Percentiles rank a stretch among this genome's conserved stretches.
Conservation (phyloP, 2,113 vertebrate species). For the Sander vitreus region DNA sequence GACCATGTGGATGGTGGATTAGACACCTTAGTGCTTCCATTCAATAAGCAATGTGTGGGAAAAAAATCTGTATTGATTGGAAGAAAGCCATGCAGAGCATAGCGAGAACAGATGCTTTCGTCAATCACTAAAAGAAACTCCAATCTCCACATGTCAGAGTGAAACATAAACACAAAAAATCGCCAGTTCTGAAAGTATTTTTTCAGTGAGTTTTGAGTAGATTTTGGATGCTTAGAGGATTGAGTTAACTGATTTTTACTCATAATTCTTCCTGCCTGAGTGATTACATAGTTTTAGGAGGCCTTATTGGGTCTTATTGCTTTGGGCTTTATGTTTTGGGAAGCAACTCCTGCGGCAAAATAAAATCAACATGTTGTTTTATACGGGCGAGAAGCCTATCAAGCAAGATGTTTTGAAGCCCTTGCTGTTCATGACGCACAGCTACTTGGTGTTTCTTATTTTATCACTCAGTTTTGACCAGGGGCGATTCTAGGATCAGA, state of each 20-base stretch:
- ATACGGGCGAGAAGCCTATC: neutral
- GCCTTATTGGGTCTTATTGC: neutral
- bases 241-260: neutral
- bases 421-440: neutral
- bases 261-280: neutral
- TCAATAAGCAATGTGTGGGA: slow-evolving; percentile 6
- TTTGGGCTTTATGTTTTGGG: neutral
- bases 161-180: neutral
- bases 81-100: neutral
- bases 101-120: slow-evolving; percentile 20
- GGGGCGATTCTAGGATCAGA: no score
- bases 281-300: neutral
- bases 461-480: neutral
- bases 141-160: neutral
- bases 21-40: slow-evolving; percentile 16
- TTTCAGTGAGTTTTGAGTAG: neutral
- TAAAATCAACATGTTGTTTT: slow-evolving; percentile 5
- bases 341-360: neutral
- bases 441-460: neutral
- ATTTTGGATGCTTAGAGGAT: neutral
- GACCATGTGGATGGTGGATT: slow-evolving; percentile 42
- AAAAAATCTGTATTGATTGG: slow-evolving; percentile 28
- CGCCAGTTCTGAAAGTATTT: neutral
- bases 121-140: neutral
- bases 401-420: slow-evolving; percentile 7